Evolutionary conservation across 2,113 vertebrate species (phyloP).

Genomic region (Myocastor coypus): DNA sequence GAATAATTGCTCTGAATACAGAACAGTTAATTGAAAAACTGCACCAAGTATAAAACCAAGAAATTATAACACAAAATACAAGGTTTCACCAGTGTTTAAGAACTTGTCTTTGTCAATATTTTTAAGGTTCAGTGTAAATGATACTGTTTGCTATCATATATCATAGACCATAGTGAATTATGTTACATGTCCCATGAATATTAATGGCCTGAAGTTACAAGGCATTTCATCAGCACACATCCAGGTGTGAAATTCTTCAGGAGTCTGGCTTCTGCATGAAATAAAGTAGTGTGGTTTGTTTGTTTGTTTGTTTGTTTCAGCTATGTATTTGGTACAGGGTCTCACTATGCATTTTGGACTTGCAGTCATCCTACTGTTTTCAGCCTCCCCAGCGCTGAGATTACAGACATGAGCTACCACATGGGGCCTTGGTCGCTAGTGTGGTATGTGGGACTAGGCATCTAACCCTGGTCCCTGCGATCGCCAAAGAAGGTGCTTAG

Average conservation of each 20-base stretch:
- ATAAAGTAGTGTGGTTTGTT: slow-evolving; percentile 74
- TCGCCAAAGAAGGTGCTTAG: too few species aligned
- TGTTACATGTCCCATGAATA: slow-evolving; percentile 88
- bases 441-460: too few species aligned
- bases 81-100: slow-evolving; percentile 90
- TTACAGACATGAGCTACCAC: too few species aligned
- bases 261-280: slow-evolving; percentile 81
- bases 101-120: slow-evolving; percentile 92
- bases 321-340: too few species aligned
- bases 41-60: slow-evolving; percentile 90
- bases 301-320: too few species aligned
- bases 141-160: slow-evolving; percentile 89
- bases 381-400: too few species aligned
- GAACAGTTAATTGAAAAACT: slow-evolving; percentile 91
- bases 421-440: too few species aligned
- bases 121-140: slow-evolving; percentile 90
- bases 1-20: slow-evolving; percentile 90
- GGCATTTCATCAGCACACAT: slow-evolving; percentile 87
- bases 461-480: too few species aligned
- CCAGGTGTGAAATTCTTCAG: slow-evolving; percentile 86
- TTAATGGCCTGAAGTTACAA: slow-evolving; percentile 86
- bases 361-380: too few species aligned
- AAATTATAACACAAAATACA: slow-evolving; percentile 92
- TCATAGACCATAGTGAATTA: slow-evolving; percentile 90
- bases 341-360: too few species aligned